Evolutionary conservation across 2,113 vertebrate genomes (phyloP), one percentile per base, ranked within the genome.

Genomic region (Phoxinus phoxinus): DNA sequence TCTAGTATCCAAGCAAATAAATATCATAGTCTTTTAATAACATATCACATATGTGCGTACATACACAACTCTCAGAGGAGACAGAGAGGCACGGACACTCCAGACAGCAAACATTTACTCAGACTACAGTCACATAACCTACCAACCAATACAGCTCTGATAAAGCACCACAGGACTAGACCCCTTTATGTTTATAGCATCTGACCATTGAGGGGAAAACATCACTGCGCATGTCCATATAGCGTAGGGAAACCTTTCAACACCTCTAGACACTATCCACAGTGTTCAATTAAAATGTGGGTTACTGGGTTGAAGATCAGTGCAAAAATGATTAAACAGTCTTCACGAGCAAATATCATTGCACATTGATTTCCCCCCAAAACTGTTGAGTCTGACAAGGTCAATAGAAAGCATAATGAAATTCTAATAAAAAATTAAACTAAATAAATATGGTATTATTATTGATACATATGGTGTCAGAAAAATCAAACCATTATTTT

Each of bases 41-140:
- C 69, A 84, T 21, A 58, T 59, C 8, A 59, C n/a, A 59, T 51
- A 74, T 37, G 35, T 17, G 69, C 3, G 15, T 44, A 30, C 27
- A 74, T 41, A 58, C 19, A 21, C 12, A 7, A 6, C 35, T 74
- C n/a, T 74, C n/a, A 44, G 46, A 84, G 32, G 25, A 59, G 78
- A 81, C n/a, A 81, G 37, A 27, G 35, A 74, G 69, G n/a, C 71
- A 73, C 0, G 11, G 23, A 74, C 51, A 59, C n/a, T 37, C 23
- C 82, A 56, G 82, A 84, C 51, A 59, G 53, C 53, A 84, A 74
- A 74, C 53, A 74, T 74, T 84, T 61, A 74, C 53, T 21, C 17
- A 21, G 67, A 37, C 30, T 58, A 59, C 82, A 74, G 51, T 74
- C 48, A 56, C 53, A 25, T 17, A 37, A 27, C 35, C 51, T 59